Base-by-base conservation (phyloP, 1,140 invertebrate genomes). In the Drosophila kikkawai region DNA sequence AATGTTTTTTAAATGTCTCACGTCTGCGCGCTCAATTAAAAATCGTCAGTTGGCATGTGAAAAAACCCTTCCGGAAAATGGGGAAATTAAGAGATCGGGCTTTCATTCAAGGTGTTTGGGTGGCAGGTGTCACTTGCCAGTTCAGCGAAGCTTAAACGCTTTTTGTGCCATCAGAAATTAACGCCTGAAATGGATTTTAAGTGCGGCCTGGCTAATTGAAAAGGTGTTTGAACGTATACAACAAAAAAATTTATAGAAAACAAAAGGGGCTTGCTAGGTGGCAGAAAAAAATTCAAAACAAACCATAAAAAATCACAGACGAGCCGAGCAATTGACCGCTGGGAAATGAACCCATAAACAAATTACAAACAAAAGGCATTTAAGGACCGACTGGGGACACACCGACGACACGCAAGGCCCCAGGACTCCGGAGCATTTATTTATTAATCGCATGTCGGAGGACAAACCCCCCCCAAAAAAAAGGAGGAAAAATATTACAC, bases 311-410 rank as follows among this genome's bases (percentile, higher is more conserved):
- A 92, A 92, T 91, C 91, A 88, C 83, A 92, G 91, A 91, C 91
- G 76, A 74, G 41, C 63, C 83, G 74, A 75, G 70, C 81, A 91
- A 92, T 92, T 92, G 91, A 92, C 91, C 91, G 91, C 83, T 85
- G 91, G 91, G 91, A 92, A 87, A 92, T 91, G 91, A 92, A 92
- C 91, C 91, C 91, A 92, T 92, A 91, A 92, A 85, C 82, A 80
- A 85, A 82, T 80, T 80, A 90, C 75, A 61, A 75, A 67, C 73
- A 69, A 84, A 83, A 75, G 75, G 71, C 82, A 79, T 70, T 80
- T 83, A 80, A 83, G 79, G 79, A 79, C 78, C 75, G 47, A 39
- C 67, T 68, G 67, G 66, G 66, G 53, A 56, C 53, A 56, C 34
- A 29, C 26, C 26, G 5, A 29, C 32, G 50, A 57, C 83, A 90